A percentile compares a stretch with the other conserved stretches of the same genome.
Evolutionary conservation across 1,140 invertebrate genomes (phyloP).

Genomic region (Antheraea pernyi): DNA sequence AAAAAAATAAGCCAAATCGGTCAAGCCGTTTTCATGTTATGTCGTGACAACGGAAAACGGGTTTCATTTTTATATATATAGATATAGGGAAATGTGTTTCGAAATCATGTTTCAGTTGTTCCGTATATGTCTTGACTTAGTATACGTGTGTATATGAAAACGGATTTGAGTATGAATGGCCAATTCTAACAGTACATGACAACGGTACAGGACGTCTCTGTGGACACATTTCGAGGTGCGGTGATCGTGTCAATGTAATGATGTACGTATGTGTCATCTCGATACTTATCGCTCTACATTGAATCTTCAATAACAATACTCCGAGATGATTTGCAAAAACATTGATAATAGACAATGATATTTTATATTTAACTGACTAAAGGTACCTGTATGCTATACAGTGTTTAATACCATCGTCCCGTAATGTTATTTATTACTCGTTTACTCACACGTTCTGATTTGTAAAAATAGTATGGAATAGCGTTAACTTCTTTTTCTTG

Average conservation of each 20-base stretch:
- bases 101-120: neutral
- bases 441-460: too few relatives aligned
- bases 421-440: too few relatives aligned
- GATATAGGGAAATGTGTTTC: too few relatives aligned
- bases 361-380: neutral
- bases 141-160: neutral
- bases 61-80: too few relatives aligned
- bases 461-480: too few relatives aligned
- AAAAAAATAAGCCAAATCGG: too few relatives aligned
- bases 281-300: neutral
- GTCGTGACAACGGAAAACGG: too few relatives aligned
- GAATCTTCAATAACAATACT: neutral
- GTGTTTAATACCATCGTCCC: too few relatives aligned
- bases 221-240: neutral
- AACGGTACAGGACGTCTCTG: slow-evolving; percentile 7
- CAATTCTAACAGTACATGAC: neutral
- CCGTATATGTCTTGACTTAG: neutral
- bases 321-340: neutral
- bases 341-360: neutral
- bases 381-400: neutral
- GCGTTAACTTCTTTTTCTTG: too few relatives aligned
- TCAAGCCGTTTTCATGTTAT: too few relatives aligned
- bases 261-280: slow-evolving; percentile 7
- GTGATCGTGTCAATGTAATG: slow-evolving; percentile 7
- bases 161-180: neutral